Base-by-base conservation (phyloP, 37 sponge, comb jelly and placozoan species). In the Eunapius fragilis region DNA sequence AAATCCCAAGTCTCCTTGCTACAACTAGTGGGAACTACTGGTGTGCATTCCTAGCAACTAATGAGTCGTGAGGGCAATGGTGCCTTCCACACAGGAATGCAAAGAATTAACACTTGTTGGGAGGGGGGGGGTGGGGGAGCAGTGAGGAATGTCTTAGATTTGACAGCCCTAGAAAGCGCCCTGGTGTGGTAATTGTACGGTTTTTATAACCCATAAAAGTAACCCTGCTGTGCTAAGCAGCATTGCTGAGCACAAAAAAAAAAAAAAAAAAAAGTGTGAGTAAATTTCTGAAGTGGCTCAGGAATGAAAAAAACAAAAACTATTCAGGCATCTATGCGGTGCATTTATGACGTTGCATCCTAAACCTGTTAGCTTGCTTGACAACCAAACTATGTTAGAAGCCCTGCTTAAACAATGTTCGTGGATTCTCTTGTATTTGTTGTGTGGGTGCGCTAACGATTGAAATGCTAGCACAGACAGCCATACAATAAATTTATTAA, bases 301-400 rank as follows among this genome's bases (percentile, higher is more conserved):
- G 58, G 58, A 58, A 58, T 19, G 58, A 58, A 58, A 58, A 58
- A 58, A 58, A 58, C 7, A 4, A 58, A 58, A 58, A 58, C 58
- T 17, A 58, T 19, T 58, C 22, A 17, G 58, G 22, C 22, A 17
- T 58, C 58, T 11, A 19, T 11, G 17, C 14, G 14, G 58, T 11
- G 17, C 14, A 58, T 58, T 19, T 58, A 19, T 41, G 37, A n/a
- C 33, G 25, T 30, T 41, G 37, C 30, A 34, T 73, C 30, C 32
- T 28, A 73, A n/a, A 7, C 72, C 28, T 74, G 35, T 13, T 25
- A 41, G n/a, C 6, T 41, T 76, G 34, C 77, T 31, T 76, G 37
- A 33, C 77, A 76, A 76, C 77, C 34, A 32, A 12, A 76, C 11
- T 41, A 76, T 34, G 25, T 33, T 41, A 41, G 34, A 76, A 76